Evolutionary conservation across 2,113 vertebrate genomes (phyloP).

Genomic region (Cariama cristata): DNA sequence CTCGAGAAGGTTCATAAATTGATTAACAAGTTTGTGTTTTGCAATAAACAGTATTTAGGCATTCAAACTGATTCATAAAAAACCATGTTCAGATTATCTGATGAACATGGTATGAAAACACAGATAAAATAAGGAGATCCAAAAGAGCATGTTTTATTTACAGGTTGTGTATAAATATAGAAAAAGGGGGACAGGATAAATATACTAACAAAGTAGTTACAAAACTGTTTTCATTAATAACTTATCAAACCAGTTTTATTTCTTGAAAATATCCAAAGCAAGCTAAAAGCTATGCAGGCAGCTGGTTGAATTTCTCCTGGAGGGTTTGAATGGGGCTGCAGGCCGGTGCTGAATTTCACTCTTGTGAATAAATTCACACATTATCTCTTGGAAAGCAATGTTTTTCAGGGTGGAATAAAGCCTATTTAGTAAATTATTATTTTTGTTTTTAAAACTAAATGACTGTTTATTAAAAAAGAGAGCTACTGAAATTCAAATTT

Average conservation of each 20-base stretch:
- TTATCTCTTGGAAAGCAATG: constrained; percentile 1
- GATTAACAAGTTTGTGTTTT: not conserved
- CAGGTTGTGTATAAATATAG: not conserved
- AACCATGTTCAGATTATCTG: not conserved
- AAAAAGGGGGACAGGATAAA: not conserved
- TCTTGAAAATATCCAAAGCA: constrained; percentile 22
- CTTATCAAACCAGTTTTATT: constrained; percentile 47
- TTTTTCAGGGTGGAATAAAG: constrained; percentile 40
- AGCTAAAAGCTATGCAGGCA: constrained; percentile 37
- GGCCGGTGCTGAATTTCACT: constrained; percentile 44
- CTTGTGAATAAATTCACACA: constrained; percentile 35
- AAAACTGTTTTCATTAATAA: constrained; percentile 61
- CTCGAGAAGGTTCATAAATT: not conserved
- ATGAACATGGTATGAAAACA: not conserved
- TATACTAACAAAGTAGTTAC: not conserved
- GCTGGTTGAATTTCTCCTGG: constrained; percentile 65
- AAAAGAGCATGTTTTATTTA: constrained; percentile 41
- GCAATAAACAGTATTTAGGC: not conserved
- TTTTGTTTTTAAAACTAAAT: constrained; percentile 56
- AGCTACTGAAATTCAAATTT: constrained; percentile 28
- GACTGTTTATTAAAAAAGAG: constrained; percentile 60
- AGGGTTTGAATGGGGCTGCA: constrained; percentile 50
- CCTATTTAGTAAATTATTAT: constrained; percentile 61
- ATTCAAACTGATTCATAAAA: not conserved
- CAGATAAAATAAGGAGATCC: not conserved